Conservation (phyloP, 2,113 vertebrate genomes). For the Dasyornis broadbenti region DNA sequence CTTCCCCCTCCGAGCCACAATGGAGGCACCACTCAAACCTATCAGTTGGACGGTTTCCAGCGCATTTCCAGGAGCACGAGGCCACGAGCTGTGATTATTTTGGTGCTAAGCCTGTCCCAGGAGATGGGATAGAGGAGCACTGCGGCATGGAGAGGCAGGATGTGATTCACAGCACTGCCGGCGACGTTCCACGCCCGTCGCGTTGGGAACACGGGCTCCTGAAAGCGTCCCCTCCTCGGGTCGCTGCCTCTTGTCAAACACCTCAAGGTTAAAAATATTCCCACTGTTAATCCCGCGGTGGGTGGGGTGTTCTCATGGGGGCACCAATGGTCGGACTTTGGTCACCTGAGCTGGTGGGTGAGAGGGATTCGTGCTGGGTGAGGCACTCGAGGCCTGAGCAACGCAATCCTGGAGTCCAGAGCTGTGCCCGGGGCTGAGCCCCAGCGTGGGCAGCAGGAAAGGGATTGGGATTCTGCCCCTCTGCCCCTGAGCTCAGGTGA, state of each 20-base stretch:
- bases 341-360: background rate
- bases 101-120: background rate
- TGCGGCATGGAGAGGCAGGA: background rate
- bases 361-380: background rate
- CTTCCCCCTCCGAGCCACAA: background rate
- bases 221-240: background rate
- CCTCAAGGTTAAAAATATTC: background rate
- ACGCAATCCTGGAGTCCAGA: background rate
- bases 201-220: accelerated
- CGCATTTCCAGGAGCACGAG: background rate
- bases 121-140: background rate
- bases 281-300: accelerated
- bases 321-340: background rate
- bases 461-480: background rate
- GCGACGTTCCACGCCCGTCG: accelerated
- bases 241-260: accelerated
- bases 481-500: background rate
- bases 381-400: background rate
- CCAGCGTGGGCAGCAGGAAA: background rate
- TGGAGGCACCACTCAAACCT: background rate
- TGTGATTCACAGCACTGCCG: background rate
- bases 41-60: background rate
- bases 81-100: background rate
- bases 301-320: background rate
- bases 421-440: background rate